Conservation (phyloP, 2,888 invertebrate species). For the Abrostola triplasia region DNA sequence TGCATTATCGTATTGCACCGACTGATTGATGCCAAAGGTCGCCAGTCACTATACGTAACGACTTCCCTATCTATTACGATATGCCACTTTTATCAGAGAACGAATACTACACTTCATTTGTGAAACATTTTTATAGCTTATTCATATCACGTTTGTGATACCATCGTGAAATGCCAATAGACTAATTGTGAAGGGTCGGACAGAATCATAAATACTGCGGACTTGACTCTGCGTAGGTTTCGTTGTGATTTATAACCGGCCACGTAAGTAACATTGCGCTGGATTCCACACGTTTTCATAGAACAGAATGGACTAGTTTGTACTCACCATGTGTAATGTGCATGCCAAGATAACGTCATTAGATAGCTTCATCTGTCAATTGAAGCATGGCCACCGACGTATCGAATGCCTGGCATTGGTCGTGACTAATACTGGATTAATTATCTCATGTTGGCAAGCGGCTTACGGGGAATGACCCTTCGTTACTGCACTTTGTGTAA, state of each 20-base stretch:
- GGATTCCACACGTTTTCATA: slow-evolving; percentile 40
- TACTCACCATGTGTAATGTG: slow-evolving; percentile 16
- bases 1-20: slow-evolving; percentile 66
- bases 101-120: slow-evolving; percentile 21
- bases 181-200: slow-evolving; percentile 42
- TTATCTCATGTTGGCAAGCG: slow-evolving; percentile 32
- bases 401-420: slow-evolving; percentile 27
- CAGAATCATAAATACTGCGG: slow-evolving; percentile 43
- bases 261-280: slow-evolving; percentile 11
- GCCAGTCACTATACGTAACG: slow-evolving; percentile 33
- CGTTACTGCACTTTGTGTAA: slow-evolving; percentile 27
- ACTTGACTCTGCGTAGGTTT: slow-evolving; percentile 44
- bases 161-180: slow-evolving; percentile 31
- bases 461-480: slow-evolving; percentile 20
- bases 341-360: slow-evolving; percentile 48
- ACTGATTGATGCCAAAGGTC: slow-evolving; percentile 79
- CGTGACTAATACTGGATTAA: slow-evolving; percentile 46
- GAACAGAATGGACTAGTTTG: slow-evolving; percentile 33
- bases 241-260: slow-evolving; percentile 43
- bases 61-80: slow-evolving; percentile 34
- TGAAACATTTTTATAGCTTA: slow-evolving; percentile 36
- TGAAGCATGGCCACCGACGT: slow-evolving; percentile 34
- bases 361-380: slow-evolving; percentile 44
- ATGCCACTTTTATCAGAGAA: slow-evolving; percentile 13
- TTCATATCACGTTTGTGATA: slow-evolving; percentile 20